phyloP scores from a whole-genome alignment of 2,888 invertebrate genomes.

The Teleiodes luculella region DNA sequence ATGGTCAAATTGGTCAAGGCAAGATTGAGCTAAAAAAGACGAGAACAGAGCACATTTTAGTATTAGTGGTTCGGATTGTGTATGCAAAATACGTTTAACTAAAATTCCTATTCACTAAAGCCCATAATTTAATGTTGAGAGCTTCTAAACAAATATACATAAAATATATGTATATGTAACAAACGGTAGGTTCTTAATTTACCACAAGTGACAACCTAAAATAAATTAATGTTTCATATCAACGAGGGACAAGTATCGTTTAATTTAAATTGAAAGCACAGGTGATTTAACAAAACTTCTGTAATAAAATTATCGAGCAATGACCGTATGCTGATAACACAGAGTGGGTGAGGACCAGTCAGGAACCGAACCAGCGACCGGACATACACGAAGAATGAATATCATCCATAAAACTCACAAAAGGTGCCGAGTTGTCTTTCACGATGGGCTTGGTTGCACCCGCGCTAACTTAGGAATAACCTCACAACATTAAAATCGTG shows the following conservation, averaged over 20 bases:
- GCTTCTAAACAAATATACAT: too few relatives aligned
- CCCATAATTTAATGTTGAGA: too few relatives aligned
- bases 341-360: slow-evolving; percentile 45
- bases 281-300: slow-evolving; percentile 76
- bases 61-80: too few relatives aligned
- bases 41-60: too few relatives aligned
- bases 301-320: slow-evolving; percentile 76
- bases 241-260: slow-evolving; percentile 62
- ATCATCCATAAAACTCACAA: slow-evolving; percentile 73
- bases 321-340: slow-evolving; percentile 63
- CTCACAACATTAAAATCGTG: not conserved
- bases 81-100: too few relatives aligned
- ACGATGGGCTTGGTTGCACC: slow-evolving; percentile 43
- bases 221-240: slow-evolving; percentile 57
- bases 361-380: slow-evolving; percentile 53
- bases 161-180: not conserved
- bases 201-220: slow-evolving; percentile 13
- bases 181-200: too few relatives aligned
- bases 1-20: too few relatives aligned
- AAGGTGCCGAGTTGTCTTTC: slow-evolving; percentile 74
- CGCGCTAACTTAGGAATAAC: slow-evolving; percentile 25
- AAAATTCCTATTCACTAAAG: too few relatives aligned
- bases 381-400: slow-evolving; percentile 66
- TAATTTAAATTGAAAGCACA: slow-evolving; percentile 72
- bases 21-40: too few relatives aligned